These are phyloP conservation scores for Kuschelorhynchus macadamiae DNA, from an alignment of 2,888 invertebrate species.

Conservation along the genomic window DNA sequence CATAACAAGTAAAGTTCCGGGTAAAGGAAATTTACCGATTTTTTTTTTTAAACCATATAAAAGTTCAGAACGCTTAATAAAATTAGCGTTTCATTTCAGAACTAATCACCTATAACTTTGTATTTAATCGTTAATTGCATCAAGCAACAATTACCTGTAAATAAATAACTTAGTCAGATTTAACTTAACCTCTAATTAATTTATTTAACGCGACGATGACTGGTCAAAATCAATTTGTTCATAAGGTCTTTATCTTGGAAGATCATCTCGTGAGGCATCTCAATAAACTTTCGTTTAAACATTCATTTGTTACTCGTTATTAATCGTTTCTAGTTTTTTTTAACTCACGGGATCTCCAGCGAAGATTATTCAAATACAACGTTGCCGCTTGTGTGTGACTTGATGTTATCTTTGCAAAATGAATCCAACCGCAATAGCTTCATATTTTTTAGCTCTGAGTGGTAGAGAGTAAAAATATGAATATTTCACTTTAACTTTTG, in stretches of 20 bases:
- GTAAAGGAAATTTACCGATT: no score
- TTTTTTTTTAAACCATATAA: no score
- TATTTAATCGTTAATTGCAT: no score
- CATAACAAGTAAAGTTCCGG: no score
- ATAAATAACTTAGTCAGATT: conserved; percentile 11
- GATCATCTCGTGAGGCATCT: conserved; percentile 50
- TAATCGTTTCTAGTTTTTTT: conserved; percentile 47
- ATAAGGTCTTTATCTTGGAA: conserved; percentile 43
- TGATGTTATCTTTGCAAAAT: no score
- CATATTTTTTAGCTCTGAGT: no score
- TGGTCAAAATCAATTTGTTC: conserved; percentile 49
- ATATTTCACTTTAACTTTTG: no score
- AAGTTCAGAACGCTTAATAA: no score
- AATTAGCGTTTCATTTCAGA: no score
- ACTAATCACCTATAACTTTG: no score
- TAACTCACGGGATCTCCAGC: conserved; percentile 35
- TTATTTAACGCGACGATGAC: conserved; percentile 47
- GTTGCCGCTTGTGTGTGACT: conserved; percentile 17
- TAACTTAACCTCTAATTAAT: conserved; percentile 32
- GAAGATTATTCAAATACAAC: conserved; percentile 24
- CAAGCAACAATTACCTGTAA: not conserved
- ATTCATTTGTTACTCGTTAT: conserved; percentile 54
- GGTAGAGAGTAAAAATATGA: no score
- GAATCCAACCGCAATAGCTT: no score
- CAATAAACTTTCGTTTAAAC: conserved; percentile 49